phyloP scores from a whole-genome alignment of 2,113 vertebrate genomes.

The Galemys pyrenaicus region DNA sequence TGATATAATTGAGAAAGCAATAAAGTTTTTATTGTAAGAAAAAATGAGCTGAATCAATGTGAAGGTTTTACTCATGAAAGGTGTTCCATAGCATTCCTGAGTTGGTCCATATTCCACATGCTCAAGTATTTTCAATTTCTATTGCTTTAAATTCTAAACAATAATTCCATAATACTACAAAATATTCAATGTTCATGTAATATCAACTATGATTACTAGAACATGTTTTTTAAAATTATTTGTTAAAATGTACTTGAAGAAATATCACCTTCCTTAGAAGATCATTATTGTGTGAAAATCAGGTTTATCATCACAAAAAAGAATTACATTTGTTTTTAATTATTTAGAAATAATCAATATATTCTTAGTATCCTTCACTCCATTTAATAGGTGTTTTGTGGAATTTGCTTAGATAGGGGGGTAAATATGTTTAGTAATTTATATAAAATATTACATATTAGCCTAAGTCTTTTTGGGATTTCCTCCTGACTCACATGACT shows the following conservation, averaged over 20 bases:
- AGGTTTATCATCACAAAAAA: neutral
- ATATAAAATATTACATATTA: neutral
- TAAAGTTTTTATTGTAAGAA: neutral
- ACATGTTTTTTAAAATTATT: neutral
- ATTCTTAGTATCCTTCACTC: neutral
- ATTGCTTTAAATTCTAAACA: neutral
- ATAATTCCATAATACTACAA: neutral
- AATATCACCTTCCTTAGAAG: neutral
- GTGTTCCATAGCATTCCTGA: neutral
- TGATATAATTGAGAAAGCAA: neutral
- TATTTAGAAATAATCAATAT: neutral
- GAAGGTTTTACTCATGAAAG: neutral
- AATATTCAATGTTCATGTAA: neutral
- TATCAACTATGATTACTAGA: neutral
- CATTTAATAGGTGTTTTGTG: neutral
- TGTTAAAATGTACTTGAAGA: neutral
- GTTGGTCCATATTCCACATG: neutral
- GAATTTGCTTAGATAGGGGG: neutral
- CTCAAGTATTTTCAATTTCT: neutral
- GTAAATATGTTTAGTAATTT: neutral
- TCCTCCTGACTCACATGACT: neutral
- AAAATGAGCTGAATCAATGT: neutral
- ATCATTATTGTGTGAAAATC: neutral
- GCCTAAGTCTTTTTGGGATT: neutral
- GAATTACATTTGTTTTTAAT: neutral